Evolutionary conservation across 2,797 vertebrate genomes (phyloP).

Genomic region (Myoxocephalus aenaeus): DNA sequence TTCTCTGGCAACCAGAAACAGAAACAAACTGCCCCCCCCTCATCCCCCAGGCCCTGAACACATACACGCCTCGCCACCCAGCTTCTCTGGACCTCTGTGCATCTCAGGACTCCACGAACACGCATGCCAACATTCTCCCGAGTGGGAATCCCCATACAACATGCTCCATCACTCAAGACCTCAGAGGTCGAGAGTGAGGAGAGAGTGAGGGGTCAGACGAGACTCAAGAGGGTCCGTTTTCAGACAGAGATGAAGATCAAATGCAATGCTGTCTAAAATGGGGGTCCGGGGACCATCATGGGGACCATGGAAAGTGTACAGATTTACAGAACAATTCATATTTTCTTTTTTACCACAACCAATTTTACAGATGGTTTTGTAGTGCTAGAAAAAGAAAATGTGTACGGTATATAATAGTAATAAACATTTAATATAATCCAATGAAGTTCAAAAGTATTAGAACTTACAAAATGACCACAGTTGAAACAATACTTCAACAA

Average conservation of each 20-base stretch:
- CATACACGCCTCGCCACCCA: conserved; percentile 20
- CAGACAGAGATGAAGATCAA: conserved; percentile 39
- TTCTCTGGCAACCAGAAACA: conserved; percentile 82
- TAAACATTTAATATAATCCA: not conserved
- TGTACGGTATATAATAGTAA: not conserved
- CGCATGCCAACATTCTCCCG: conserved; percentile 38
- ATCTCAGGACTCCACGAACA: conserved; percentile 43
- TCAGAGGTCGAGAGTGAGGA: conserved; percentile 25
- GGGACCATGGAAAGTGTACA: not conserved
- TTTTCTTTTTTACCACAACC: conserved; percentile 12
- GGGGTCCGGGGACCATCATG: not conserved
- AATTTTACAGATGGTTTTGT: conserved; percentile 18
- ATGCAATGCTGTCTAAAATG: not conserved
- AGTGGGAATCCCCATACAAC: conserved; percentile 64
- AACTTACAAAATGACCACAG: not conserved
- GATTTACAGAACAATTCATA: not conserved
- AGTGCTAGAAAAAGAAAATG: not conserved
- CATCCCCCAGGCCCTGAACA: not conserved
- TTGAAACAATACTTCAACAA: not conserved
- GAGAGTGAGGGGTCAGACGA: conserved; percentile 52
- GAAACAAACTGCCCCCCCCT: conserved; percentile 63
- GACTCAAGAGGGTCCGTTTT: conserved; percentile 37
- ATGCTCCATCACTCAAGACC: conserved; percentile 57
- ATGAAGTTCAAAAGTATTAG: not conserved
- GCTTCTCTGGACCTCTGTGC: conserved; percentile 19